Base-by-base conservation (phyloP, 2,888 invertebrate species). In the Clitarchus hookeri region DNA sequence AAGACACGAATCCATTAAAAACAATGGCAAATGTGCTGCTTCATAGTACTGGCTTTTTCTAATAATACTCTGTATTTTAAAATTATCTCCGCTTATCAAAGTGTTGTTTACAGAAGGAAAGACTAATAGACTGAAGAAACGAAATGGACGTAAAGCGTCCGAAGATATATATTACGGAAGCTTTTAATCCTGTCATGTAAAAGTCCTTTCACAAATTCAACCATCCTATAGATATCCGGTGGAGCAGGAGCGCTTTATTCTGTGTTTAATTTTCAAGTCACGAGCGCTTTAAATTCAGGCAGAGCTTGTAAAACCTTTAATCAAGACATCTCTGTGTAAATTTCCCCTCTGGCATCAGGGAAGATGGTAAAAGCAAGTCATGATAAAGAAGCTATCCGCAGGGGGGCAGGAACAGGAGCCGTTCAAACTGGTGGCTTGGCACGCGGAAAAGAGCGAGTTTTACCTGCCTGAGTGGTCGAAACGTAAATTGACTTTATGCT, bases 321-420 rank as follows among this genome's bases (percentile, higher is more conserved):
- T 65, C 16, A 65, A 65, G 65, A 65, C 23, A 65, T 65, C 65
- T n/a, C 65, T 65, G 65, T 65, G 65, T 65, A 65, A 65, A 65
- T 65, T 65, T 65, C 16, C 65, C n/a, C 65, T 65, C 65, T 23
- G 65, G 65, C 65, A 65, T 65, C 65, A 65, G 65, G 65, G 16
- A 65, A 65, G n/a, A 65, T 11, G n/a, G 65, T 23, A 65, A 23
- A 65, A 65, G 53, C 65, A 19, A 65, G 8, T 3, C 65, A 23
- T 23, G 65, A 65, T 65, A 23, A 65, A 65, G 65, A 65, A 65
- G 65, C 8, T 65, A 65, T n/a, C n/a, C 65, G n/a, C 65, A 65
- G 65, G n/a, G 65, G 65, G n/a, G 65, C n/a, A 1, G 65, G 65
- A 19, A 65, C 65, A 65, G 16, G 65, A 65, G 65, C 65, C 0